Percentiles rank a stretch among this genome's conserved stretches.
phyloP scores from a whole-genome alignment of 1,140 invertebrate genomes.

The Uloborus diversus region DNA sequence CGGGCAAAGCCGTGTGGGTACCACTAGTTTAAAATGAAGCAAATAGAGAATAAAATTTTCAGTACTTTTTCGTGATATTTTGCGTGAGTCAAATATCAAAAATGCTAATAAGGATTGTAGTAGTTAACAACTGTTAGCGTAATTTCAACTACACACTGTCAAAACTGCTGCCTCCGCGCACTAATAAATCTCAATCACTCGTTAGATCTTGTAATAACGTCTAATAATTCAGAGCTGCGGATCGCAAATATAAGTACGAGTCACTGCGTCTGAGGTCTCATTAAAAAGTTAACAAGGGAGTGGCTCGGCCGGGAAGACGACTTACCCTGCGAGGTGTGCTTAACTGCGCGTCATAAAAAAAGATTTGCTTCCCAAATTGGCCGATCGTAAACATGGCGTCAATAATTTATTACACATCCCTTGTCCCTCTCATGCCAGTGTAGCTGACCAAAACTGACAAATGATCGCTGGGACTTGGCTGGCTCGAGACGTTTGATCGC shows the following conservation, averaged over 20 bases:
- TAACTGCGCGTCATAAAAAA: constrained; percentile 39
- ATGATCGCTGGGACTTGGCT: no score
- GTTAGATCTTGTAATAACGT: constrained; percentile 22
- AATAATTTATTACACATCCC: constrained; percentile 37
- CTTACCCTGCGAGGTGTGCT: constrained; percentile 33
- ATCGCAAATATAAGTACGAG: constrained; percentile 32
- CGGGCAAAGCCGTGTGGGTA: no score
- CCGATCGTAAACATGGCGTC: constrained; percentile 43
- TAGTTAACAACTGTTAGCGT: no score
- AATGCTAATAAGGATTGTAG: no score
- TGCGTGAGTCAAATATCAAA: no score
- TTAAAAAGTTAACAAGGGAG: constrained; percentile 53
- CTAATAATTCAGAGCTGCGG: background rate
- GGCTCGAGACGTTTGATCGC: no score
- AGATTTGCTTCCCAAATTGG: constrained; percentile 51
- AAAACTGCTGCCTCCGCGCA: background rate
- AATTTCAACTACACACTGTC: no score
- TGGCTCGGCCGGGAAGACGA: constrained; percentile 18
- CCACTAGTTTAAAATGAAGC: no score
- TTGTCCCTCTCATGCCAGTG: no score
- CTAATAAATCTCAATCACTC: constrained; percentile 18
- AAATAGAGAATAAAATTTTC: no score
- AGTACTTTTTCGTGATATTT: no score
- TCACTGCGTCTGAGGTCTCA: constrained; percentile 3
- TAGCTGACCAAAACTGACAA: no score